Conservation (phyloP, 2,888 invertebrate species). For the Fissipunctia ypsillon region DNA sequence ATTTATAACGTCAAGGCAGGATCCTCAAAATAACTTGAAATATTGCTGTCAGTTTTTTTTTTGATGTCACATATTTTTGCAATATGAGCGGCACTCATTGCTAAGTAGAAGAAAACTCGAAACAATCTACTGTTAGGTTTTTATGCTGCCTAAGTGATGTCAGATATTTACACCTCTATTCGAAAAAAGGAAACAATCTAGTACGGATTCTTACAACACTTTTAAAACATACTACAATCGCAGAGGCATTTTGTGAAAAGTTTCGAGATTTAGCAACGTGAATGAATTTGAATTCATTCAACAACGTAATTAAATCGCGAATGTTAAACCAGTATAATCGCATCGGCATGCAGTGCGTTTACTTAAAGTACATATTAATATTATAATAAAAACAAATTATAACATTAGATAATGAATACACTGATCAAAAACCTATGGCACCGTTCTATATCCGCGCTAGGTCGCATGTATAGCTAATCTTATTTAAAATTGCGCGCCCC, state of each 20-base stretch:
- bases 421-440: conserved; percentile 8
- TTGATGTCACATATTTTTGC: not conserved
- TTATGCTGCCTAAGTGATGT: not conserved
- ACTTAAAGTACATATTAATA: not conserved
- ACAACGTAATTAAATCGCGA: conserved; percentile 6
- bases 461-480: not conserved
- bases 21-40: too few relatives aligned
- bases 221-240: conserved; percentile 17
- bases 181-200: not conserved
- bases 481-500: not conserved
- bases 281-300: conserved; percentile 13
- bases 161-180: not conserved
- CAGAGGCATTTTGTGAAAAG: not conserved
- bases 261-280: not conserved
- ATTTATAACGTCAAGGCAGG: too few relatives aligned
- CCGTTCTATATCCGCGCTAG: too few relatives aligned
- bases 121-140: not conserved
- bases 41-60: too few relatives aligned
- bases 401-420: not conserved
- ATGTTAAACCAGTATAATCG: conserved; percentile 13
- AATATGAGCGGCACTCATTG: too few relatives aligned
- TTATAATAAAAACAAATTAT: conserved; percentile 18
- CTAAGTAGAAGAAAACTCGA: not conserved
- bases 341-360: conserved; percentile 18
- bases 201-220: not conserved